Percentiles rank a stretch among this genome's conserved stretches.
phyloP scores from a whole-genome alignment of 2,888 invertebrate species.

The Germaria angustata region DNA sequence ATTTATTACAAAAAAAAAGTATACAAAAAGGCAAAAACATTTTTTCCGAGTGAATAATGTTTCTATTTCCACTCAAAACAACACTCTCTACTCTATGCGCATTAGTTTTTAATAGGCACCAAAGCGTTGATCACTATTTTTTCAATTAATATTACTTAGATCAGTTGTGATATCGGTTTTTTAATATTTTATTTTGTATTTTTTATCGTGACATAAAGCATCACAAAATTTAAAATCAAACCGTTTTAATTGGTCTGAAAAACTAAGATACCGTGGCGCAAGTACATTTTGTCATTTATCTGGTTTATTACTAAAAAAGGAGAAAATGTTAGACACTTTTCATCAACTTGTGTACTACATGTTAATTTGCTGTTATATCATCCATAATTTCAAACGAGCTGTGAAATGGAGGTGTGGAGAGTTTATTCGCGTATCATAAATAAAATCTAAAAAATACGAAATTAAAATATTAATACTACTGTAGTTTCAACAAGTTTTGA shows the following conservation, averaged over 20 bases:
- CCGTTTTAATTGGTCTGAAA: background rate
- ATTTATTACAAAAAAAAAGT: background rate
- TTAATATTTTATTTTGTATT: no score
- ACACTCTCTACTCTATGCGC: background rate
- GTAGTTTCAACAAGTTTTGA: conserved; percentile 18
- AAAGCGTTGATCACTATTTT: conserved; percentile 12
- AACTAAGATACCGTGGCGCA: conserved; percentile 20
- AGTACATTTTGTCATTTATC: background rate
- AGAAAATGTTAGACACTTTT: conserved; percentile 60
- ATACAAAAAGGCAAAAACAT: no score
- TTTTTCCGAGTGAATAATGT: no score
- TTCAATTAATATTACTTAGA: background rate
- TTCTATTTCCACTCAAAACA: background rate
- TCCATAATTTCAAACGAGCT: conserved; percentile 13
- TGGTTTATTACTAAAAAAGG: background rate
- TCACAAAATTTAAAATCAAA: background rate
- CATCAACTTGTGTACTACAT: conserved; percentile 54
- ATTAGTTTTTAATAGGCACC: conserved; percentile 32
- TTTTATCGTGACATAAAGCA: background rate
- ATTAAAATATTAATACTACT: no score
- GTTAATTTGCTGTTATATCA: conserved; percentile 60
- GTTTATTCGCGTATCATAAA: background rate
- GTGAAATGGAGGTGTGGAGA: conserved; percentile 47
- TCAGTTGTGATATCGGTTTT: no score
- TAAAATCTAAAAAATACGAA: background rate